Conservation (phyloP, 2,797 vertebrate species). For the Vipera latastei region DNA sequence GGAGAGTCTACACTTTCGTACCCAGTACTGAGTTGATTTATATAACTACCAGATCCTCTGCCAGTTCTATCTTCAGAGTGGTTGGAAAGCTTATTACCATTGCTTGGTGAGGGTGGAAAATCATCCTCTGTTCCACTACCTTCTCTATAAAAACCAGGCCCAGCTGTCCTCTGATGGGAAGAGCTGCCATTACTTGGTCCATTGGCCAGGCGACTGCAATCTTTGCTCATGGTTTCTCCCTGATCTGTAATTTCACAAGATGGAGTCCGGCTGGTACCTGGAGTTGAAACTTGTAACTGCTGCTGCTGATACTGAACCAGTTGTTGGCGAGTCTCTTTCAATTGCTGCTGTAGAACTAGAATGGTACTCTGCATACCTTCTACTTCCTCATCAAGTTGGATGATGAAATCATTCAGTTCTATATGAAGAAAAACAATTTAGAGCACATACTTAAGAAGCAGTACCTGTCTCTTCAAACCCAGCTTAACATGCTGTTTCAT, state of each 20-base stretch:
- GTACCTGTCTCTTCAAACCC: constrained; percentile 25
- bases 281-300: constrained; percentile 74
- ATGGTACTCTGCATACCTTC: constrained; percentile 99
- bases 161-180: constrained; percentile 86
- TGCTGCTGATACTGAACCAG: constrained; percentile 81
- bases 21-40: constrained; percentile 92
- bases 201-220: constrained; percentile 91
- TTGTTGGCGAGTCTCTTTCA: constrained; percentile 88
- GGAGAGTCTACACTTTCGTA: constrained; percentile 99
- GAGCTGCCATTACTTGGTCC: constrained; percentile 94
- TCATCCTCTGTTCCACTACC: constrained; percentile 91
- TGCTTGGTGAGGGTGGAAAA: constrained; percentile 89
- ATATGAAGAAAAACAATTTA: constrained; percentile 64
- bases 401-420: constrained; percentile 98
- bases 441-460: constrained; percentile 64
- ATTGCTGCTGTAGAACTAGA: constrained; percentile 91
- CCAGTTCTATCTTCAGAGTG: constrained; percentile 91
- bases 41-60: constrained; percentile 82
- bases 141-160: constrained; percentile 90
- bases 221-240: constrained; percentile 80
- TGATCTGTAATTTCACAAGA: constrained; percentile 73
- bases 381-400: constrained; percentile 97
- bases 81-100: constrained; percentile 92
- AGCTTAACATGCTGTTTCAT: not conserved
- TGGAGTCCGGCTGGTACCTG: constrained; percentile 77